These are phyloP conservation scores for Psococerastis gibbosa DNA, from an alignment of 2,888 invertebrate genomes.

Conservation along the genomic window DNA sequence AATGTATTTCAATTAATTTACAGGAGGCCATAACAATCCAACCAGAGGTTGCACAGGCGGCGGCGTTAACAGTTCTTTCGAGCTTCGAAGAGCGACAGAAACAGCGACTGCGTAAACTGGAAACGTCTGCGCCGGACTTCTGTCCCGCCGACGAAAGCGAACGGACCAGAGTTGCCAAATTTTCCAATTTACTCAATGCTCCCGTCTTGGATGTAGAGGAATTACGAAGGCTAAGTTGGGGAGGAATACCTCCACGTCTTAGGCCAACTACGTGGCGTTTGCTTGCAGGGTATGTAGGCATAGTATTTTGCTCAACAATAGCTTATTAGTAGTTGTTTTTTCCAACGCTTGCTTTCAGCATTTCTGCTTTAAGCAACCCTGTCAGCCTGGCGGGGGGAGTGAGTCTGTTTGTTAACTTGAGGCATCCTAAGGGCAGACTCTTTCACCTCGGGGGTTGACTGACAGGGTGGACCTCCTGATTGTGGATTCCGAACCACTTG, in stretches of 20 bases:
- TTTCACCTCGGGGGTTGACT: too few species aligned
- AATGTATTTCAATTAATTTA: too few species aligned
- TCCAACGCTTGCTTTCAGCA: too few species aligned
- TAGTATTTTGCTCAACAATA: not conserved
- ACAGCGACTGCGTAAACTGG: not conserved
- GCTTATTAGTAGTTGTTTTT: not conserved
- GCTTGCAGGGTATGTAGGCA: conserved; percentile 21
- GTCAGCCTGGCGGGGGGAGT: too few species aligned
- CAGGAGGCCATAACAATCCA: too few species aligned
- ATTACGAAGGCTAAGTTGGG: conserved; percentile 83
- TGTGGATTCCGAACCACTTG: too few species aligned
- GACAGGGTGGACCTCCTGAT: too few species aligned
- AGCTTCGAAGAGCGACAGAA: not conserved
- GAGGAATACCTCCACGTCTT: conserved; percentile 84
- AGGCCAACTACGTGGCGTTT: conserved; percentile 46
- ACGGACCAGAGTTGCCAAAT: conserved; percentile 61
- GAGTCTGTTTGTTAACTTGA: too few species aligned
- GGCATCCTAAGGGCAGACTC: too few species aligned
- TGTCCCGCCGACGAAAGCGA: not conserved
- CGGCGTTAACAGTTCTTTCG: not conserved
- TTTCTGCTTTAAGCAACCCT: too few species aligned
- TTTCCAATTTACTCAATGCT: conserved; percentile 58
- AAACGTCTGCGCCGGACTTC: not conserved
- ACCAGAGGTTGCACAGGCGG: conserved; percentile 7
- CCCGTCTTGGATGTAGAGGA: conserved; percentile 67